Evolutionary conservation across 92 coral and sea anemone genomes (phyloP), one percentile per base, ranked within the genome.

Genomic region (Palythoa caribaeorum): DNA sequence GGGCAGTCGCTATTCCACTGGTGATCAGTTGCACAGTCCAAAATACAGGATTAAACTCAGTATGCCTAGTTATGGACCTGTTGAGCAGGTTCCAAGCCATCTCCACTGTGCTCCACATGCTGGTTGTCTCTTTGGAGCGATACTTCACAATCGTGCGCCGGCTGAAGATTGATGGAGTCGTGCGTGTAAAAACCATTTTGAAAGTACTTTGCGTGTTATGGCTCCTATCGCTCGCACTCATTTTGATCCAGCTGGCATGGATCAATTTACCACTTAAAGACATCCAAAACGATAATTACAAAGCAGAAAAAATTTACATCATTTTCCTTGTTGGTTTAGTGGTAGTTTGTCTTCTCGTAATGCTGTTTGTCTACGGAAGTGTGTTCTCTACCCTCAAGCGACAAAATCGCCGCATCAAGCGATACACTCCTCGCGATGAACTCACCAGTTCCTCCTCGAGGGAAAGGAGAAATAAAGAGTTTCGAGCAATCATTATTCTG

Each of bases 121-220:
- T 92, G 12, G 79, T 92, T 35, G 89, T 92, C 74, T 88, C 94
- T 9, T 50, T 88, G n/a, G 94, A 92, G 70, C 83, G 94, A 73
- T 92, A 88, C 57, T 66, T 85, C 51, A 89, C 87, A 72, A 92
- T 92, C 51, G 90, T 88, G 1, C 85, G 80, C 66, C 89, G 84
- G 28, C 66, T 85, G 63, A 88, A 73, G 74, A 88, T 84, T 35
- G 90, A 80, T 55, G 17, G 73, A 14, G 81, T 87, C 50, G 76
- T 92, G 6, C 90, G 54, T 47, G 85, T 48, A 15, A 65, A 36
- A 19, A 19, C 71, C 16, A 84, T 88, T 16, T 54, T 71, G 14
- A 73, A 71, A 5, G 71, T 92, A 36, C 89, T 84, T 13, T 48
- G 76, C n/a, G 17, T 60, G 19, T 59, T 84, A 2, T 92, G 94